Conservation (phyloP, 2,113 vertebrate species). For the Cyprinodon tularosa region DNA sequence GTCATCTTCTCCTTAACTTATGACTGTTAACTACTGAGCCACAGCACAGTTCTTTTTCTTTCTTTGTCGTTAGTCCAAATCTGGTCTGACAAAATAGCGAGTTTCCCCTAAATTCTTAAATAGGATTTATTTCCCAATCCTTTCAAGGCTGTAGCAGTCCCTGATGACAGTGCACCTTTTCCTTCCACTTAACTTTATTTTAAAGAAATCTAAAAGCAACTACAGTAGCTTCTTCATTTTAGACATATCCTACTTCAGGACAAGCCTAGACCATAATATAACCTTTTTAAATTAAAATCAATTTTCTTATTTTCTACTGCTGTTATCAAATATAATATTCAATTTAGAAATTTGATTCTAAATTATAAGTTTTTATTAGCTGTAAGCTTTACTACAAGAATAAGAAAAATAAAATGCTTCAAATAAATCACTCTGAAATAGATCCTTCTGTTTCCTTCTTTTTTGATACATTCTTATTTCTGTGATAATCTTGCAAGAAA, state of each 20-base stretch:
- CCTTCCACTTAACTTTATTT: not conserved
- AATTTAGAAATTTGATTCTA: too few species aligned
- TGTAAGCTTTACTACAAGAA: too few species aligned
- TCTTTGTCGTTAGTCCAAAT: not conserved
- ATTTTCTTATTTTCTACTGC: too few species aligned
- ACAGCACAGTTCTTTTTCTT: too few species aligned
- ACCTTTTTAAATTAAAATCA: too few species aligned
- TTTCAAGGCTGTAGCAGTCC: not conserved
- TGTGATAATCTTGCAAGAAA: not conserved
- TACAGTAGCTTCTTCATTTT: too few species aligned
- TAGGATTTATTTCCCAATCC: not conserved
- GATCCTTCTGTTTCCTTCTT: not conserved
- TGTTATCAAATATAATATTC: too few species aligned
- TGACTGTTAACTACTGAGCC: too few species aligned
- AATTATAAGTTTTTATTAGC: too few species aligned
- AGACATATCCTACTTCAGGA: too few species aligned
- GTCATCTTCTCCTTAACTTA: too few species aligned
- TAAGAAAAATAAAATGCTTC: not conserved
- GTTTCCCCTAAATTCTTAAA: not conserved
- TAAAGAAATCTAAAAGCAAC: not conserved
- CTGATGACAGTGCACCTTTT: not conserved
- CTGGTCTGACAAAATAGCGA: not conserved
- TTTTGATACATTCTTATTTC: not conserved
- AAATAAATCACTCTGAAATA: not conserved
- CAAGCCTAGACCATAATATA: too few species aligned